Evolutionary conservation across 2,797 vertebrate genomes (phyloP), one percentile per base, ranked within the genome.

Genomic region (Morelia viridis): DNA sequence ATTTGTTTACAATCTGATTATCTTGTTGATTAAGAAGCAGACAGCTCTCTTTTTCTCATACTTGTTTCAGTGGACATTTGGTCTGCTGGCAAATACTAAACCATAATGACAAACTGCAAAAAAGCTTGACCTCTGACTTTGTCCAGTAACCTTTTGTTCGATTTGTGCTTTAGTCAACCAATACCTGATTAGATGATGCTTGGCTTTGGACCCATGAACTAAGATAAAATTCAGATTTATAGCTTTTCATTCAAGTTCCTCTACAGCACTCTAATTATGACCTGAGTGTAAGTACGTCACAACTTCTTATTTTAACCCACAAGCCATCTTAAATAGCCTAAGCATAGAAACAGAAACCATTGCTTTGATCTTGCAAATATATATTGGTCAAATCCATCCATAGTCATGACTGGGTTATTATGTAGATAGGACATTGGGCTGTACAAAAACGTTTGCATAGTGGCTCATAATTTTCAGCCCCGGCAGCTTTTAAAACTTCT

Each of bases 161-260:
- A 98, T 98, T 98, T 97, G 96, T 97, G 96, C 96, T 97, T 97
- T 92, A 96, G 96, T 95, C 96, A 98, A 98, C 97, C 97, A 98
- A 98, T 98, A 98, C 97, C 96, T 98, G 98, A 98, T 98, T 97
- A 97, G 96, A 96, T 96, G 96, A 96, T 96, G 96, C 93, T 95
- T 97, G 58, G 96, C 94, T 93, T 93, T 71, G 94, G 95, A 92
- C 93, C 64, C 94, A 60, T 94, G 86, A 96, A 97, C 96, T 95
- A 93, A 96, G 96, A 96, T 96, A 97, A 98, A 97, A 96, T 94
- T 94, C 95, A 97, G 97, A 98, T 98, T 98, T 98, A 99, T 98
- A 96, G 97, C 97, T 98, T 97, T 97, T 97, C 95, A 97, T 97
- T 98, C 98, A 97, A 98, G 98, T 98, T 96, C 97, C 97, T 97